Evolutionary conservation across 2,888 invertebrate genomes (phyloP).

Genomic region (Harmothoe impar): DNA sequence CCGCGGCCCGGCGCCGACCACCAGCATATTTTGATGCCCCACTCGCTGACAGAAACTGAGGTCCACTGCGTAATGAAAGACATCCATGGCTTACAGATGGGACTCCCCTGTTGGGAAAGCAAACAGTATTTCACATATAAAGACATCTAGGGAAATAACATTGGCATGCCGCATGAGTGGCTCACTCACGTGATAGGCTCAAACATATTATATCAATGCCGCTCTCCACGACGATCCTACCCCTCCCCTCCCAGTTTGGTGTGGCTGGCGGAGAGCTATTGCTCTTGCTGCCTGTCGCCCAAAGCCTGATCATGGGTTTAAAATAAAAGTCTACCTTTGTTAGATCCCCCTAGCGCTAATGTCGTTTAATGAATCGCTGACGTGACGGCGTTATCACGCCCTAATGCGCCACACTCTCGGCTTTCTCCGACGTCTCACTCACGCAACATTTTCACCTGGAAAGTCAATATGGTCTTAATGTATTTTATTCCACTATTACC

Average conservation of each 20-base stretch:
- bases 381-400: background rate
- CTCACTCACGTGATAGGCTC: too few species aligned
- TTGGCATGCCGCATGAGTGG: too few species aligned
- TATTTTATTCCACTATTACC: background rate
- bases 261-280: too few species aligned
- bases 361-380: background rate
- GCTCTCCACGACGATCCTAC: background rate
- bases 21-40: slow-evolving; percentile 21
- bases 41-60: background rate
- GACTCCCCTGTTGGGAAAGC: slow-evolving; percentile 8
- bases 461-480: background rate
- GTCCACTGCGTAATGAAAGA: background rate
- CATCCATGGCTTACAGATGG: background rate
- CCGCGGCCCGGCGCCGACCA: background rate
- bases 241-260: too few species aligned
- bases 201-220: too few species aligned
- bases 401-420: background rate
- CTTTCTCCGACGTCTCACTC: background rate
- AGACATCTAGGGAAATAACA: slow-evolving; percentile 13
- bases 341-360: background rate
- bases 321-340: background rate
- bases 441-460: background rate
- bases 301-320: background rate
- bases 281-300: too few species aligned
- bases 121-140: background rate